phyloP scores from a whole-genome alignment of 2,797 vertebrate species.

The Furcifer pardalis region DNA sequence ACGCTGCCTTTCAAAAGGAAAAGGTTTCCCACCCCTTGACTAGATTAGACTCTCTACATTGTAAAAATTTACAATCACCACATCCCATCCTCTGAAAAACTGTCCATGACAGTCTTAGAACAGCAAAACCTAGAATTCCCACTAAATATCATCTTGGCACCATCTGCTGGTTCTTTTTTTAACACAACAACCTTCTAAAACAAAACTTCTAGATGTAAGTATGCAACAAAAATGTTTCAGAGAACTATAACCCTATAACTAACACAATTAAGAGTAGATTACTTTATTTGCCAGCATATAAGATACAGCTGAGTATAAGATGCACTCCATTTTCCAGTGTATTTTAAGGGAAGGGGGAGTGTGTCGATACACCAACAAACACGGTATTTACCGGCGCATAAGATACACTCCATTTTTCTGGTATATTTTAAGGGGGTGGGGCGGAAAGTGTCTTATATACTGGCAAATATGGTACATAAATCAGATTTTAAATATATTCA shows the following conservation, averaged over 20 bases:
- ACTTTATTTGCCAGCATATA: too few relatives aligned
- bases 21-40: too few relatives aligned
- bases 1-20: too few relatives aligned
- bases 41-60: not conserved
- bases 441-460: too few relatives aligned
- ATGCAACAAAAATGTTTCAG: not conserved
- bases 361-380: too few relatives aligned
- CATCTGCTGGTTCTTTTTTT: slow-evolving; percentile 26
- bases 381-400: too few relatives aligned
- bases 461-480: too few relatives aligned
- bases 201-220: not conserved
- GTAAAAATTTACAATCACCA: not conserved
- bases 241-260: not conserved
- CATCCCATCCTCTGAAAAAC: not conserved
- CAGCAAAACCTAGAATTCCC: not conserved
- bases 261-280: not conserved
- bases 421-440: too few relatives aligned
- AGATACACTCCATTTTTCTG: too few relatives aligned
- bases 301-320: too few relatives aligned
- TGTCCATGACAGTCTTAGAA: not conserved
- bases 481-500: not conserved
- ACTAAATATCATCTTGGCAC: not conserved
- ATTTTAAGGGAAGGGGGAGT: too few relatives aligned
- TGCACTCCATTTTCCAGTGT: too few relatives aligned
- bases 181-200: not conserved